Percentiles rank a stretch among this genome's conserved stretches.
phyloP scores from a whole-genome alignment of 2,113 vertebrate species.

The Vidua chalybeata region DNA sequence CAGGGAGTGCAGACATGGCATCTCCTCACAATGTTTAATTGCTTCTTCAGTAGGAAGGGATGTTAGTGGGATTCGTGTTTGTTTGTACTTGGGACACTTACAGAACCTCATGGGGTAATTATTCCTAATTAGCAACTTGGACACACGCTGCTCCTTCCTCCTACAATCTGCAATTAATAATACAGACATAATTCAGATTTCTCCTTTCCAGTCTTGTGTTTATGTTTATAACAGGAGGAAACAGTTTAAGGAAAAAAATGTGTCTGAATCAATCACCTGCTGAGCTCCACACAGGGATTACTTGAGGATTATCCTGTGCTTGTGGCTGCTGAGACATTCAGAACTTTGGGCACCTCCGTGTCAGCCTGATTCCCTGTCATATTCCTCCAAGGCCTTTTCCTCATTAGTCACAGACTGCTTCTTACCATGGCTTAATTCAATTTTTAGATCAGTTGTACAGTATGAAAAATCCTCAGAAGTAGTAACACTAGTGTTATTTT shows the following conservation, averaged over 20 bases:
- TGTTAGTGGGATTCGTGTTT: background rate
- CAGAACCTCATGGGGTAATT: conserved; percentile 37
- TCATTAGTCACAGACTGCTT: background rate
- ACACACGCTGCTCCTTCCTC: conserved; percentile 23
- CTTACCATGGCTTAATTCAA: background rate
- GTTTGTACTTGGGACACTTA: conserved; percentile 31
- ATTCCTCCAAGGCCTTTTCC: background rate
- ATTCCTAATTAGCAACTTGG: conserved; percentile 35
- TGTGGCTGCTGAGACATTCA: background rate
- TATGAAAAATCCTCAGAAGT: background rate
- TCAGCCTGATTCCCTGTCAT: background rate
- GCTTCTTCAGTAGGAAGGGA: background rate
- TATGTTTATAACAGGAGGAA: conserved; percentile 4
- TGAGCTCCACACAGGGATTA: background rate
- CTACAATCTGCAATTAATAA: conserved; percentile 11
- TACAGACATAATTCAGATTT: background rate
- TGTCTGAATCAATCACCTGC: conserved; percentile 25
- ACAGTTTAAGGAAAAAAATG: background rate
- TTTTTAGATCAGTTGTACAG: background rate
- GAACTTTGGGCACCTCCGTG: background rate
- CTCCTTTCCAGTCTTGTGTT: background rate
- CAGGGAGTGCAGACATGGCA: background rate
- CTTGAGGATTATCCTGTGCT: background rate
- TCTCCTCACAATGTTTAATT: background rate
- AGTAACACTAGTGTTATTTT: background rate